Evolutionary conservation across 2,797 vertebrate species (phyloP).

Genomic region (Typhlichthys eigenmanni): DNA sequence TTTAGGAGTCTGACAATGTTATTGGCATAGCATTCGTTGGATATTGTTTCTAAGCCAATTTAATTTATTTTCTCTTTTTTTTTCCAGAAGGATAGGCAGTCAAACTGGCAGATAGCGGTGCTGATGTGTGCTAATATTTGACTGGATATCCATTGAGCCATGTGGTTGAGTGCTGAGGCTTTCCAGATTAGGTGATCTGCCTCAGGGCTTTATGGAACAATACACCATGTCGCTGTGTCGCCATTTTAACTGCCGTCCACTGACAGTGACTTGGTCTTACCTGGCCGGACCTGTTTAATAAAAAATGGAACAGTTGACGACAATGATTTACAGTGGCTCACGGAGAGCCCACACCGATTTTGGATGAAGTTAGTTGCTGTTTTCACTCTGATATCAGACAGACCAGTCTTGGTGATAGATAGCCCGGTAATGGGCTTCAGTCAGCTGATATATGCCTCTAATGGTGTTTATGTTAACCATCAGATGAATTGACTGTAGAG

Average conservation of each 20-base stretch:
- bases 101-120: slow-evolving; percentile 33
- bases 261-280: slow-evolving; percentile 32
- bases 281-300: slow-evolving; percentile 25
- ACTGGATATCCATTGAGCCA: slow-evolving; percentile 65
- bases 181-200: slow-evolving; percentile 63
- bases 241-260: slow-evolving; percentile 35
- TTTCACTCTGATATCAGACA: neutral
- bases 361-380: slow-evolving; percentile 29
- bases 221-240: slow-evolving; percentile 41
- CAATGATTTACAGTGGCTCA: slow-evolving; percentile 33
- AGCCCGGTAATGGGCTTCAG: slow-evolving; percentile 20
- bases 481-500: slow-evolving; percentile 48
- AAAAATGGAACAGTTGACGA: slow-evolving; percentile 41
- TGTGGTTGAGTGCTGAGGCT: slow-evolving; percentile 54
- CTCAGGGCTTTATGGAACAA: slow-evolving; percentile 50
- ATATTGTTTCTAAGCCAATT: slow-evolving; percentile 44
- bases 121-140: slow-evolving; percentile 66
- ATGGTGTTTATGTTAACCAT: slow-evolving; percentile 47
- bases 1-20: slow-evolving; percentile 32
- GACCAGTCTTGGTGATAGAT: neutral
- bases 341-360: slow-evolving; percentile 21
- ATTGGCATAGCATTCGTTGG: slow-evolving; percentile 24
- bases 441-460: slow-evolving; percentile 31
- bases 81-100: slow-evolving; percentile 23
- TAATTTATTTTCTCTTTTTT: slow-evolving; percentile 16